A percentile compares a stretch with the other conserved stretches of the same genome.
phyloP scores from a whole-genome alignment of 2,113 vertebrate genomes.

The Hypanus sabinus region DNA sequence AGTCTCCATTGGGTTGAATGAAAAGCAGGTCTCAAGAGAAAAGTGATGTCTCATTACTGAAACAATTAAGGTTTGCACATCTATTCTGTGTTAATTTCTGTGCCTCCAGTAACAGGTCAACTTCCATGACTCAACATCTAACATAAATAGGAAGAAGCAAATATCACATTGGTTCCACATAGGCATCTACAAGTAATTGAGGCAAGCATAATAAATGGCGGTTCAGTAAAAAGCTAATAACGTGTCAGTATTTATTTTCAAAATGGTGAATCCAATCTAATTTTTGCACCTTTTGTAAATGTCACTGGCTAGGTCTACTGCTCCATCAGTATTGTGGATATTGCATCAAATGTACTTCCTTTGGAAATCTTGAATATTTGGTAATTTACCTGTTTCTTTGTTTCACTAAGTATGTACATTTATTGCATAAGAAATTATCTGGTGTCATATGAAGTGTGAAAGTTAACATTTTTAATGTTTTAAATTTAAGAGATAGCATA shows the following conservation, averaged over 20 bases:
- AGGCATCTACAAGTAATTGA: not conserved
- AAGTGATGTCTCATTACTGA: not conserved
- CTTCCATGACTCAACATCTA: slow-evolving; percentile 30
- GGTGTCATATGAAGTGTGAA: not conserved
- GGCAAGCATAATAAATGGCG: not conserved
- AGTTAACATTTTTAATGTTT: not conserved
- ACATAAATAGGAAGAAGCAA: not conserved
- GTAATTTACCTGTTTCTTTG: not conserved
- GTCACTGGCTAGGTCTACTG: not conserved
- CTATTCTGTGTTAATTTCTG: not conserved
- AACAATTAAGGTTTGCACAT: slow-evolving; percentile 33
- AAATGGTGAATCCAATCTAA: slow-evolving; percentile 15
- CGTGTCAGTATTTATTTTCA: slow-evolving; percentile 11
- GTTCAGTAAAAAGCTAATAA: slow-evolving; percentile 25
- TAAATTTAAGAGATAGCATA: not conserved
- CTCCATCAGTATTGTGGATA: not conserved
- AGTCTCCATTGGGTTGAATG: not conserved
- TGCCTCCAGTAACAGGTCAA: not conserved
- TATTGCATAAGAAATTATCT: not conserved
- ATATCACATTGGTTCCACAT: not conserved
- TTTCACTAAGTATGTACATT: not conserved
- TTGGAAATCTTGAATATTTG: not conserved
- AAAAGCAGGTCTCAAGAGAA: not conserved
- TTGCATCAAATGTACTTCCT: not conserved
- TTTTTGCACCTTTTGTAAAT: slow-evolving; percentile 13